Conservation (phyloP, 2,888 invertebrate species). For the Coecobrya sp. region DNA sequence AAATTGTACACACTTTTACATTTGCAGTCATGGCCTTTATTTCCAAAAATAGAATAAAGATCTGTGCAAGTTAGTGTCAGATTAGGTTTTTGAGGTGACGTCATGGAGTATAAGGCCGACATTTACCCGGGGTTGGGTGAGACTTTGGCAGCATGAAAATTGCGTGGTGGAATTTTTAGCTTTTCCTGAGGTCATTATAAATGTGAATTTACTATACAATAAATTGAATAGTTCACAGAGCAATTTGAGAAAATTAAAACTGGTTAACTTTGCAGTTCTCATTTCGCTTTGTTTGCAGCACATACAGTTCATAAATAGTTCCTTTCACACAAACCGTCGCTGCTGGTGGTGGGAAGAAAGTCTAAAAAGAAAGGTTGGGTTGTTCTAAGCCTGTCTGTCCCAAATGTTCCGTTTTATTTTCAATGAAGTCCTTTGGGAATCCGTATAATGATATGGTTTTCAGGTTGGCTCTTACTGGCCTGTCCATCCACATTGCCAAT, state of each 20-base stretch:
- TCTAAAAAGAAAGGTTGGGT: not conserved
- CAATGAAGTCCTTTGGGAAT: not conserved
- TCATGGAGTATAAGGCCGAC: too few species aligned
- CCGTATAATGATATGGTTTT: constrained; percentile 28
- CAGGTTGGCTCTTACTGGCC: not conserved
- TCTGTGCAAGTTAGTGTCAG: not conserved
- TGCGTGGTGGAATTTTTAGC: too few species aligned
- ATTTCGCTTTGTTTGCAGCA: too few species aligned
- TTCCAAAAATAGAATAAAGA: constrained; percentile 18
- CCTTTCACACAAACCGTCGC: not conserved
- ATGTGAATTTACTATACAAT: too few species aligned
- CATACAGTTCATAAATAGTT: too few species aligned
- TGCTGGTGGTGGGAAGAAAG: not conserved
- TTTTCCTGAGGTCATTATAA: too few species aligned
- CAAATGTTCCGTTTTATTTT: not conserved
- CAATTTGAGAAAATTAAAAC: too few species aligned
- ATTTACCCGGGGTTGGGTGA: too few species aligned
- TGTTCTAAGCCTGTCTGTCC: not conserved
- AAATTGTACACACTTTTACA: not conserved
- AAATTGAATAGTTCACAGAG: too few species aligned
- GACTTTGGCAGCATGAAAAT: too few species aligned
- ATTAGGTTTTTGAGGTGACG: too few species aligned
- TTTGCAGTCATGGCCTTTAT: not conserved
- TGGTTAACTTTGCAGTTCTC: too few species aligned
- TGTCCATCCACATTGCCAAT: not conserved